Base-by-base conservation (phyloP, 2,797 vertebrate genomes). In the Cirrhinus molitorella region DNA sequence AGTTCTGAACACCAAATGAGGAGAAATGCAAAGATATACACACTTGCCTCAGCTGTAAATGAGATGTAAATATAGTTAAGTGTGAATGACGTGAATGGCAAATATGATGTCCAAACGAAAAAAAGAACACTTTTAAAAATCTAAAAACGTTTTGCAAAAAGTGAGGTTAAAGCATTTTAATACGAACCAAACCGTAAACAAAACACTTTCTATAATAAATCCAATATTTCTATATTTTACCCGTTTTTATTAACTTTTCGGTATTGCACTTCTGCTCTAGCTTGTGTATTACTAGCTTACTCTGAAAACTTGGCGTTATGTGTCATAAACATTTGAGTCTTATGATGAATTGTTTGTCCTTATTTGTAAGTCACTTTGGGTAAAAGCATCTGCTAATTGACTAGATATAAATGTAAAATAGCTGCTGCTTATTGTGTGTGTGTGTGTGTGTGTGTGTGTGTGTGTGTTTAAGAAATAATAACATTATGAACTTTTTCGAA, bases 321-420 rank as follows among this genome's bases (percentile, higher is more conserved):
- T 13, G 8, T 49, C 0, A 17, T 31, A 49, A 53, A n/a, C 13
- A n/a, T 55, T 37, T 71, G 2, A 25, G 25, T 13, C 53, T 53
- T 34, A 34, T 13, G 28, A 53, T 73, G 13, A 14, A 73, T 53
- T 53, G 9, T 17, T 34, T n/a, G 49, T 53, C 28, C 49, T 72
- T 45, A 72, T 72, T 71, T 28, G 40, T 70, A 47, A 51, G 45
- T 71, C 45, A 49, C 68, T 63, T 67, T 67, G 65, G 25, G 37
- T 53, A 53, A 73, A 73, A 53, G 6, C 19, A 37, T 53, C 6
- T 74, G 12, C 19, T n/a, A 74, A 55, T 16, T 23, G 12, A 34
- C 6, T 55, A n/a, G 19, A 37, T 55, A 12, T 4, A 55, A 14
- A 74, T 74, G 14, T 23, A 73, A 31, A 73, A n/a, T 73, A 37